Percentiles rank a stretch among this genome's conserved stretches.
These are phyloP conservation scores for Bombus picipes DNA, from an alignment of 1,140 invertebrate species.

Conservation along the genomic window DNA sequence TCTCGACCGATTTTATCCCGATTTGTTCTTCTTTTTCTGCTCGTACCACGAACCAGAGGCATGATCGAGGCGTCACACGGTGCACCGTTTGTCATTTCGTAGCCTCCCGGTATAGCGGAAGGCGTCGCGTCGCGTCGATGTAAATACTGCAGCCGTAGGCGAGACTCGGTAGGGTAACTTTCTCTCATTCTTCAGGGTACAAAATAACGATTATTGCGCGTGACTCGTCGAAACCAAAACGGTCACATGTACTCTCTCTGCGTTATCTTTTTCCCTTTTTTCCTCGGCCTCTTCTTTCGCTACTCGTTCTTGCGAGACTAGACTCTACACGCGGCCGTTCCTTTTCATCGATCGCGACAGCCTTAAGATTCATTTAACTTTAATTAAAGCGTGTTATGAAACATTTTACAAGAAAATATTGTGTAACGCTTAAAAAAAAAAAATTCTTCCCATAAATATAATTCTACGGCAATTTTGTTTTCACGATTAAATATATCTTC, in stretches of 20 bases:
- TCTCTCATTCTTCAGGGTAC: conserved; percentile 67
- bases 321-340: not conserved
- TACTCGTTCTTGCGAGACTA: not conserved
- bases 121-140: conserved; percentile 57
- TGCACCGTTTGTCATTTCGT: conserved; percentile 14
- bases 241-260: conserved; percentile 7
- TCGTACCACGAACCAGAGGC: no score
- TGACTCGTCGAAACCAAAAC: conserved; percentile 72
- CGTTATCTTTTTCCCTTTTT: not conserved
- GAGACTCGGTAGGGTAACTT: conserved; percentile 67
- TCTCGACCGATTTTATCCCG: conserved; percentile 7
- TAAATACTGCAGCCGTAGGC: conserved; percentile 71
- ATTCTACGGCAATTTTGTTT: no score
- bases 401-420: not conserved
- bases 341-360: not conserved
- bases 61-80: not conserved
- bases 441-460: not conserved
- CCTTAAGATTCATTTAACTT: not conserved
- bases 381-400: not conserved
- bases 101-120: conserved; percentile 42
- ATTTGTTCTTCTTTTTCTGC: conserved; percentile 27
- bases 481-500: not conserved
- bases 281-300: not conserved
- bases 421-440: not conserved
- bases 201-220: conserved; percentile 74